phyloP scores from a whole-genome alignment of 2,888 invertebrate species.

The Cosmia trapezina region DNA sequence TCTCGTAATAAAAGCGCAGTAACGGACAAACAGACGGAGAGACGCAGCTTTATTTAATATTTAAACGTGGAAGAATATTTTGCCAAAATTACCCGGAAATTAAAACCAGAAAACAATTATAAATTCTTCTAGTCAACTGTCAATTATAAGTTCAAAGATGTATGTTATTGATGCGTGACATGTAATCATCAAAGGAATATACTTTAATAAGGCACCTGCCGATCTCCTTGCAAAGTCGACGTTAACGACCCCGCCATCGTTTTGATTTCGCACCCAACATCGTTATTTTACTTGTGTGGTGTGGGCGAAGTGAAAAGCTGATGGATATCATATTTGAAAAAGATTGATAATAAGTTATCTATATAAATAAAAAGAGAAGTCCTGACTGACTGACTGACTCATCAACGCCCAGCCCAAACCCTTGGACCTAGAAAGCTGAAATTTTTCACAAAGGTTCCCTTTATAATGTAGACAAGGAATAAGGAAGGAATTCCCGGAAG shows the following conservation, averaged over 20 bases:
- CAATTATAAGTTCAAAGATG: slow-evolving; percentile 6
- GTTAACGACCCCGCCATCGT: slow-evolving; percentile 62
- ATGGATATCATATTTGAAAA: neutral
- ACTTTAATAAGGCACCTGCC: slow-evolving; percentile 55
- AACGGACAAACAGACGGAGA: neutral
- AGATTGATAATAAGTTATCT: neutral
- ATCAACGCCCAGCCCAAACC: no score
- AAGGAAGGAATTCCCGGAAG: no score
- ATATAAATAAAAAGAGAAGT: no score
- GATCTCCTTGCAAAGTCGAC: slow-evolving; percentile 43
- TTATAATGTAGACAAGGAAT: no score
- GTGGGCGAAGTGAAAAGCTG: slow-evolving; percentile 36
- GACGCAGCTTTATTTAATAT: neutral
- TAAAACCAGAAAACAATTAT: neutral
- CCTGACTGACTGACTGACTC: no score
- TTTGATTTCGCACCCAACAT: slow-evolving; percentile 56
- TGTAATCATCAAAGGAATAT: slow-evolving; percentile 60
- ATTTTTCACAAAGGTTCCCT: no score
- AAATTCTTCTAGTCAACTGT: neutral
- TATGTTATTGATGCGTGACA: slow-evolving; percentile 23
- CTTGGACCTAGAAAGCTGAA: no score
- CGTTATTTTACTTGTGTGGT: slow-evolving; percentile 57
- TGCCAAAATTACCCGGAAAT: neutral
- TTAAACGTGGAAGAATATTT: neutral
- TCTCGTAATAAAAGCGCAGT: neutral